Conservation (phyloP, 2,113 vertebrate genomes). For the Eulemur macaco region DNA sequence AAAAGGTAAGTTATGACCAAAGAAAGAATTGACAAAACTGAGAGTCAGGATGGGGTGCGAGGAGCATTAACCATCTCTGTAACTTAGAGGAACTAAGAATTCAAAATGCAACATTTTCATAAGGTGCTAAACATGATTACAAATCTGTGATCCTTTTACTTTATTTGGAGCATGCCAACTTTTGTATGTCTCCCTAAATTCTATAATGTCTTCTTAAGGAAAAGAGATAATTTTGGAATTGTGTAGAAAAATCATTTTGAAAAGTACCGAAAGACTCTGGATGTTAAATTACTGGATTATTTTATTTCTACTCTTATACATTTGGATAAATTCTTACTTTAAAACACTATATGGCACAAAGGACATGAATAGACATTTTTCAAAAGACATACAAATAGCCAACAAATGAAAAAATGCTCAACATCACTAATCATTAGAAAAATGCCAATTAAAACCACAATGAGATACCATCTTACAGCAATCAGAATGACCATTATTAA, state of each 20-base stretch:
- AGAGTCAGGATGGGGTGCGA: not conserved
- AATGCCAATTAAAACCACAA: too few species aligned
- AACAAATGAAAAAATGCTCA: too few species aligned
- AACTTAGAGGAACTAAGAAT: not conserved
- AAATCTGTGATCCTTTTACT: not conserved
- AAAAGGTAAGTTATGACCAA: constrained; percentile 8
- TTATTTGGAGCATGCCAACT: not conserved
- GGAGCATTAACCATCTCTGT: not conserved
- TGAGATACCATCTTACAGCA: too few species aligned
- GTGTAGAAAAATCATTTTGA: not conserved
- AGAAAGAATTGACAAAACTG: constrained; percentile 33
- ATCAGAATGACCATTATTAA: too few species aligned
- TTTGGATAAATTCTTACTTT: constrained; percentile 36
- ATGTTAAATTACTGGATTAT: not conserved
- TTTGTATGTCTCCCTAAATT: constrained; percentile 6
- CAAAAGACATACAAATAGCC: too few species aligned
- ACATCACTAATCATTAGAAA: too few species aligned
- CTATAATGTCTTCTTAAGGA: not conserved
- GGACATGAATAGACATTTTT: too few species aligned
- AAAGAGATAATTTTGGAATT: not conserved
- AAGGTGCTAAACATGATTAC: not conserved
- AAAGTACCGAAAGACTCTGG: not conserved
- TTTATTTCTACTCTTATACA: not conserved
- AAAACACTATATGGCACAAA: too few species aligned
- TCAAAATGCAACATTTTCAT: not conserved